A percentile compares a stretch with the other conserved stretches of the same genome.
phyloP scores from a whole-genome alignment of 2,888 invertebrate genomes.

The Mythimna lalbum region DNA sequence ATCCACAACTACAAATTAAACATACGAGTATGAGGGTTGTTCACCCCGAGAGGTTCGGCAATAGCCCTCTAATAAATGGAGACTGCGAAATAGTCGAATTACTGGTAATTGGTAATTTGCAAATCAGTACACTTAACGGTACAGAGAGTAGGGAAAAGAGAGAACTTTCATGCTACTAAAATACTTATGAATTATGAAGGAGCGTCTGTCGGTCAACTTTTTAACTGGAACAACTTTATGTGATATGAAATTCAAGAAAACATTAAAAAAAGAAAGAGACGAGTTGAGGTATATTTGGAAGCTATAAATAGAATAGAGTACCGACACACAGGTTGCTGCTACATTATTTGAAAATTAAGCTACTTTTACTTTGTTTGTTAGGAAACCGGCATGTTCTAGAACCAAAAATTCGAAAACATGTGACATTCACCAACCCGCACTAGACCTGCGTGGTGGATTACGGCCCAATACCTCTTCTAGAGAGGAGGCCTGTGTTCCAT shows the following conservation, averaged over 20 bases:
- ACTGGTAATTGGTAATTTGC: slow-evolving; percentile 75
- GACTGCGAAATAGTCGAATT: slow-evolving; percentile 77
- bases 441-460: too few species aligned
- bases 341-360: neutral
- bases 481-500: too few species aligned
- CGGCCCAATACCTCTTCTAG: too few species aligned
- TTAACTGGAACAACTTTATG: neutral
- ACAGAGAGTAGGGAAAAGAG: neutral
- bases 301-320: too few species aligned
- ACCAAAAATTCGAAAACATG: too few species aligned
- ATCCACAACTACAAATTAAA: slow-evolving; percentile 82
- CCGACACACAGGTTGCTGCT: too few species aligned
- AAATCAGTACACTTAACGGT: slow-evolving; percentile 61
- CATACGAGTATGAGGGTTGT: slow-evolving; percentile 78
- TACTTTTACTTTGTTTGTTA: too few species aligned
- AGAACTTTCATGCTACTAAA: neutral
- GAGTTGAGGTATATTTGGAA: too few species aligned
- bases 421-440: too few species aligned
- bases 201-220: neutral
- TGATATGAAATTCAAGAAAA: neutral
- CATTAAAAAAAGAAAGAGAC: too few species aligned
- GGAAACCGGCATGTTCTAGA: too few species aligned
- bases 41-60: slow-evolving; percentile 74
- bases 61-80: slow-evolving; percentile 79
- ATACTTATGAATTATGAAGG: too few species aligned